These are phyloP conservation scores for Bolinopsis microptera DNA, from an alignment of 37 sponge, comb jelly and placozoan genomes.

Conservation along the genomic window DNA sequence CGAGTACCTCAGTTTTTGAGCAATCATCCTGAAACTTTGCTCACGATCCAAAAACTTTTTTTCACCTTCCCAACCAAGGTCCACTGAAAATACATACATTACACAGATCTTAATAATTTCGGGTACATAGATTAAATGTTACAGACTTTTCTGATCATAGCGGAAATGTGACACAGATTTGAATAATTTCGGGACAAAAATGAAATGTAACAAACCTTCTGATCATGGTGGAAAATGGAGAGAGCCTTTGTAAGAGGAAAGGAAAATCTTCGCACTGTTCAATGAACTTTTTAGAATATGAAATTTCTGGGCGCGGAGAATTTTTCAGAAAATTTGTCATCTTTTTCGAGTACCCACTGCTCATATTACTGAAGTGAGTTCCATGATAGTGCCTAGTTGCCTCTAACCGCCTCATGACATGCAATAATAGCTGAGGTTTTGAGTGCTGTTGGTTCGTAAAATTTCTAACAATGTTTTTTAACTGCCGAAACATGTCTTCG, in stretches of 20 bases:
- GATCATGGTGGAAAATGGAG: no score
- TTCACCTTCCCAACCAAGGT: no score
- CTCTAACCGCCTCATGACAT: neutral
- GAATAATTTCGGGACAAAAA: no score
- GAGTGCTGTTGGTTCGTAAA: conserved; percentile 20
- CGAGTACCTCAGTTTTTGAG: no score
- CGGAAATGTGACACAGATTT: no score
- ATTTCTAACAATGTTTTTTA: neutral
- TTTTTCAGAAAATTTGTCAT: neutral
- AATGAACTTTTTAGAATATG: neutral
- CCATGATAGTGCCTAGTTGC: neutral
- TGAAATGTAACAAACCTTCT: no score
- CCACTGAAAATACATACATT: no score
- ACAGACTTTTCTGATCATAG: no score
- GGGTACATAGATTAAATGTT: no score
- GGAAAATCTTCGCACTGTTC: neutral
- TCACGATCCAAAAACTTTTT: no score
- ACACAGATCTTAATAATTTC: no score
- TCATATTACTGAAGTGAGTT: neutral
- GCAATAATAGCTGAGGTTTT: neutral
- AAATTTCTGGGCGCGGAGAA: neutral
- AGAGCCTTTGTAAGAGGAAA: neutral
- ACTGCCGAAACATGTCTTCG: neutral
- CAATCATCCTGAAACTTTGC: no score
- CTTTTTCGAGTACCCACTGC: neutral